Base-by-base conservation (phyloP, 2,888 invertebrate genomes). In the Arrhopalites spinosus region DNA sequence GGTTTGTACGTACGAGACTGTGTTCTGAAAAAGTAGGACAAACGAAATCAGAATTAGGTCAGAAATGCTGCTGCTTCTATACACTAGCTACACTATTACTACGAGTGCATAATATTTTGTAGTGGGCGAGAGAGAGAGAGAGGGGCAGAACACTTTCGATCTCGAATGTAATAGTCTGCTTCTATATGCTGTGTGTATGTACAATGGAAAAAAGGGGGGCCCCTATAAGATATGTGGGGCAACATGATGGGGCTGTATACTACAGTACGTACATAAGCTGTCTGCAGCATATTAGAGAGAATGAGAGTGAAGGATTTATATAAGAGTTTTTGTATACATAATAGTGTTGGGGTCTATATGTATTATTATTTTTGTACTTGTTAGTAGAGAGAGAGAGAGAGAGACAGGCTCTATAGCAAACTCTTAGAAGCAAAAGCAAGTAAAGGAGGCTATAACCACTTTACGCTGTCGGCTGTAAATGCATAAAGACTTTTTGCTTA, bases 31-130 rank as follows among this genome's bases (percentile, higher is more conserved):
- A 78, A 79, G 78, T 80, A 81, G 79, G 79, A 73, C 78, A 79
- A 81, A 83, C n/a, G 36, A 36, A 36, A 36, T 36, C 36, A 36
- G 36, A 36, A 81, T 80, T 81, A 75, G 83, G 81, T 83, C 80
- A 82, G 80, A 80, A 80, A 80, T 81, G 74, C 82, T 81, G 74
- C 36, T 36, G 36, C 36, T 36, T 7, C 36, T 36, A 36, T 11
- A 7, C 3, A 36, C 3, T 3, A 3, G 3, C 36, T 11, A 36
- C 36, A 8, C 53, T 53, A 53, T 11, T 53, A 69, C 17, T 25
- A 17, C 27, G 25, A 59, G 27, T 59, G 71, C 59, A 56, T 68
- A 47, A 50, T 30, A 64, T 43, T 29, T 17, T n/a, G 20, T 69
- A 69, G 53, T 69, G 53, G 29, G 78, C 77, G 78, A 80, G 78